Base-by-base conservation (phyloP, 2,113 vertebrate species). In the Ifrita kowaldi region DNA sequence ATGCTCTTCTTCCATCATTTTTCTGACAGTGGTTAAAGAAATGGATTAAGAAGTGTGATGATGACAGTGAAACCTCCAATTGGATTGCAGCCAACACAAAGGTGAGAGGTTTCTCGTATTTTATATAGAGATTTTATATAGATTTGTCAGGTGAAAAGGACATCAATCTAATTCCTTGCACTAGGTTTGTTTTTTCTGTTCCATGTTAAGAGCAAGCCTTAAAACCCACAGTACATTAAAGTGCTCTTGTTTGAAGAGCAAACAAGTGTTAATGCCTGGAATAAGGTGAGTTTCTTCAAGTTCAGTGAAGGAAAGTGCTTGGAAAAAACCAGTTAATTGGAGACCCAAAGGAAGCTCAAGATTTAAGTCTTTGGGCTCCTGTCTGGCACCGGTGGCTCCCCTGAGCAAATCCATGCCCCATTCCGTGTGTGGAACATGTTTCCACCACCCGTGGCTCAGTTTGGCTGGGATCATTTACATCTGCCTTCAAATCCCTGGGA, bases 51-150 rank as follows among this genome's bases (percentile, higher is more conserved):
- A 99, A 99, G 97, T 99, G 99, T 96, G 99, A 99, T 88, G 99
- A 99, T 97, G 99, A 99, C 98, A 99, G 99, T 96, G 99, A 99
- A 98, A 99, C 99, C 47, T 99, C 99, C 46, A 99, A 99, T 94
- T 99, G 99, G 99, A 99, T 99, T 98, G 99, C 99, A 95, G 99
- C 99, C 82, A 99, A 99, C 97, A 99, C 99, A 94, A 99, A 99
- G 99, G 99, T 99, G 97, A 92, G 97, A 82, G 26, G 42, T 63
- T 71, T 84, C 65, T 77, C 1, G 0, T 39, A 1, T 69, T 83
- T 47, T 67, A 24, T 49, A 6, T 7, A 37, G 49, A 69, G 30
- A 84, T 37, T 69, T 69, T 56, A 17, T 42, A 47, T 16, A 68
- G 62, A n/a, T 30, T 55, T 71, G n/a, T 4, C 63, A 55, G 27